These are phyloP conservation scores for Ennomos erosarius DNA, from an alignment of 2,888 invertebrate species.

Conservation along the genomic window DNA sequence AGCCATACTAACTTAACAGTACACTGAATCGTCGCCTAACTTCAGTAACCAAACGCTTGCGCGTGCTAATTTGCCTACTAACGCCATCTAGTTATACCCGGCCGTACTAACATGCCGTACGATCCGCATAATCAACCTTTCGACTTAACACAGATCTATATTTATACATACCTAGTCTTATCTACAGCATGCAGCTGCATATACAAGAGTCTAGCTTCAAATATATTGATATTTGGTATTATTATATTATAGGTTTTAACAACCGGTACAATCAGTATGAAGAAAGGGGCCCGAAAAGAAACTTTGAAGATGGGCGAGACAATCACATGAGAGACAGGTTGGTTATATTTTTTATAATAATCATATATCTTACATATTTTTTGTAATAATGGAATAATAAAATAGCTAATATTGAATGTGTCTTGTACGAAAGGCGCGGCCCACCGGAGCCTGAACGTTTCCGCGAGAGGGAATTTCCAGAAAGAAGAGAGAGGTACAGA, in stretches of 20 bases:
- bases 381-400: not conserved
- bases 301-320: conserved; percentile 64
- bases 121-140: too few relatives aligned
- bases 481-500: conserved; percentile 69
- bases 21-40: too few relatives aligned
- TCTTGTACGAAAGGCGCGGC: conserved; percentile 54
- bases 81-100: too few relatives aligned
- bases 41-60: too few relatives aligned
- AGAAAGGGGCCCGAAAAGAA: conserved; percentile 64
- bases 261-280: conserved; percentile 72
- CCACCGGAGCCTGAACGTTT: conserved; percentile 67
- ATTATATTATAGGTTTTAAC: conserved; percentile 56
- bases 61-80: too few relatives aligned
- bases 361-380: not conserved
- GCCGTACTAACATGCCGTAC: too few relatives aligned
- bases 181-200: too few relatives aligned
- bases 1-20: too few relatives aligned
- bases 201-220: too few relatives aligned
- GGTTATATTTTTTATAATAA: not conserved
- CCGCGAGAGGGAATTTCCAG: conserved; percentile 60
- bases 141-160: too few relatives aligned
- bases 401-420: too few relatives aligned
- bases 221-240: conserved; percentile 5
- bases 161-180: too few relatives aligned
- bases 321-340: conserved; percentile 59